Evolutionary conservation across 2,797 vertebrate genomes (phyloP), one percentile per base, ranked within the genome.

Genomic region (Vireo griseus): DNA sequence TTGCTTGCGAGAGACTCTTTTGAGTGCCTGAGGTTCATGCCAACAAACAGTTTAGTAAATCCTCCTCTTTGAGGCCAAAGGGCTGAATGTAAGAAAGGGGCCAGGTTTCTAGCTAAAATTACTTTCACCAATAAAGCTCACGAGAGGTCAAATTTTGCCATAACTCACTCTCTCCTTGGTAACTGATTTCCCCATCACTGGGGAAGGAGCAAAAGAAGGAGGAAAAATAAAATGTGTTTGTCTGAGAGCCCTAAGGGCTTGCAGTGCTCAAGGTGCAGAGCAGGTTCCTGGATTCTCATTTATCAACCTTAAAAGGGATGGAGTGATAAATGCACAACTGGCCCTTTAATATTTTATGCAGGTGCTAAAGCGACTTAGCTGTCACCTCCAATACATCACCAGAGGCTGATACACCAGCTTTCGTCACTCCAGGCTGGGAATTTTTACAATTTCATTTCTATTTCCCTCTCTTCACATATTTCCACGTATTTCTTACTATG

Each of bases 81-180:
- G 97, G 97, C 91, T 68, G 87, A 94, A 79, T 96, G 94, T 98
- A 97, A 97, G 98, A 97, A 98, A 98, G 97, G 97, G 96, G 97
- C 98, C 97, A 97, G 98, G 97, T 98, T 98, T 98, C 98, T 62
- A 98, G 97, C 98, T 99, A 98, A 99, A 99, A 99, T 99, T 98
- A 98, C 98, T 98, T 98, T 98, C 98, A 97, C 98, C 95, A 96
- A 92, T 95, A 97, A 98, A 97, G 97, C 98, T 98, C 97, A 97
- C 13, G 37, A 97, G 97, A 98, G 98, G 98, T 98, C 98, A 98
- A 95, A 98, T 98, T 97, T 97, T 95, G 97, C 97, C 96, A 97
- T 98, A 98, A 98, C 97, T 98, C 98, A 98, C 97, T 97, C 97
- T 95, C 93, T 97, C 77, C 97, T 97, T 93, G 94, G 96, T 95